Evolutionary conservation across 2,888 invertebrate species (phyloP), one percentile per base, ranked within the genome.

Genomic region (Coleophora deauratella): DNA sequence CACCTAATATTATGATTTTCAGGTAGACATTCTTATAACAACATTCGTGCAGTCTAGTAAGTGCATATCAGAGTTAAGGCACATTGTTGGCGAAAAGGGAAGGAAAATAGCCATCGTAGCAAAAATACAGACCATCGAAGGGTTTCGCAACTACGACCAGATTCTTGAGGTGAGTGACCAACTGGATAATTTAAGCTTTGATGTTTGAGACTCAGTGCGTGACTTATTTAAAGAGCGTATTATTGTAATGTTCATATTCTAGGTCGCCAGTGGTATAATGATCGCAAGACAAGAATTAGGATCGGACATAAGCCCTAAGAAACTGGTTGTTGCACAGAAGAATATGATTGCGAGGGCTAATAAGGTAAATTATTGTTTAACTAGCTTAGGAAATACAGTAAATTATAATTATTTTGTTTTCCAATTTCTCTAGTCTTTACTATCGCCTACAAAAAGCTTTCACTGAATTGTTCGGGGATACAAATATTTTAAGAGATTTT

Each of bases 281-380:
- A 88, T 93, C 35, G 91, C 92, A 12, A 82, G 93, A 53, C 78
- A 80, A 51, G 82, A 84, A 49, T 52, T 88, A 8, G 84, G 81
- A 27, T 74, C 87, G 1, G 87, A 87, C 13, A 73, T 88, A 7
- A 69, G 76, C 0, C 73, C 77, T 1, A 81, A 87, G 35, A 87
- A 87, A 51, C 51, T 88, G 28, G 78, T 88, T 2, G 70, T 88
- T 28, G 87, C 86, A 1, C 88, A 88, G 48, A 88, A 88, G 47
- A 84, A 86, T 44, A 75, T 88, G 67, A 74, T 87, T 34, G 85
- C 87, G 9, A 72, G 82, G 48, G 82, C 84, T 2, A 84, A 85
- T 49, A 64, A 59, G 62, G 84, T 82, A 55, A 55, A 28, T 1
- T 33, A 14, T 9, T 14, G 38, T 35, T 27, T 4, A 11, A 9